Conservation (phyloP, 2,888 invertebrate genomes). For the Gymnoscelis rufifasciata region DNA sequence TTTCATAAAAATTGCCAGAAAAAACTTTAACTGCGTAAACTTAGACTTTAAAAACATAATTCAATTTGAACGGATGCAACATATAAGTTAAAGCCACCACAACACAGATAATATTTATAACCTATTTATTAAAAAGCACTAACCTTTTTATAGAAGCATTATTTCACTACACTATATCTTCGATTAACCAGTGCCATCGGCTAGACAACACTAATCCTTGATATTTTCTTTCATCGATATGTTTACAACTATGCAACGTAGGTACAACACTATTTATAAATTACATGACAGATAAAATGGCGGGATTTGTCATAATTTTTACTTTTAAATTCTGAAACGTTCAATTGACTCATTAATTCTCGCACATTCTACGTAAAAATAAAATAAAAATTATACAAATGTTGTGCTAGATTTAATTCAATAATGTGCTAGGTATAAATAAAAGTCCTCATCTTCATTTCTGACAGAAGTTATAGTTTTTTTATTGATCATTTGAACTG, state of each 20-base stretch:
- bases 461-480: too few relatives aligned
- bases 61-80: too few relatives aligned
- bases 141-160: conserved; percentile 17
- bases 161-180: conserved; percentile 14
- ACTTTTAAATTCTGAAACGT: conserved; percentile 18
- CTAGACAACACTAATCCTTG: conserved; percentile 11
- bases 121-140: conserved; percentile 4
- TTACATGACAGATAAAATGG: conserved; percentile 34
- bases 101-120: too few relatives aligned
- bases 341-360: neutral
- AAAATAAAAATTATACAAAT: neutral
- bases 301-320: conserved; percentile 34
- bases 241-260: conserved; percentile 20
- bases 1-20: too few relatives aligned
- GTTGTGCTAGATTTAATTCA: too few relatives aligned
- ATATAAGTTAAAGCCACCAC: too few relatives aligned
- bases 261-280: conserved; percentile 23
- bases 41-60: too few relatives aligned
- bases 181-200: conserved; percentile 17
- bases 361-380: neutral
- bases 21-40: too few relatives aligned
- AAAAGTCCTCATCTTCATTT: too few relatives aligned
- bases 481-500: too few relatives aligned
- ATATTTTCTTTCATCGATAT: conserved; percentile 21
- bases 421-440: too few relatives aligned